Evolutionary conservation across 2,797 vertebrate species (phyloP), one percentile per base, ranked within the genome.

Genomic region (Salmo trutta): DNA sequence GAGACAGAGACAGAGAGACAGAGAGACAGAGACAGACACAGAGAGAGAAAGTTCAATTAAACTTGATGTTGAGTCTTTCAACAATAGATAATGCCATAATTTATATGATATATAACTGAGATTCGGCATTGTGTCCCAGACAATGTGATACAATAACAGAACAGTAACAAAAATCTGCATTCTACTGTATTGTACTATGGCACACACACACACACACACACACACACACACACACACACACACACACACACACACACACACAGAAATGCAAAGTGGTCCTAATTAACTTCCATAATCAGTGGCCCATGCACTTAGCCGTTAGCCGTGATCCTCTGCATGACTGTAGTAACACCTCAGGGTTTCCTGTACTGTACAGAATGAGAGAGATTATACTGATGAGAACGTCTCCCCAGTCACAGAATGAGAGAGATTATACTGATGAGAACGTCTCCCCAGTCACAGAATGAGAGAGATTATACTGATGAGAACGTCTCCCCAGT

Each of bases 231-330:
- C 36, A 41, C 36, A 41, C 6, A 8, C 36, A 41, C 36, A 41
- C 6, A 41, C 36, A 41, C 7, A 8, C 33, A 36, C 1, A 41
- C 36, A 41, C 6, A 8, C 7, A 41, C 31, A 33, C 31, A 33
- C 5, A 5, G 33, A 33, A 33, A 53, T 66, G 66, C 81, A 81
- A 77, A 70, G 87, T 71, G 59, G 21, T 21, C 79, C 83, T 87
- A 88, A 91, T 92, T 90, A 93, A 86, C 87, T 88, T 81, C 69
- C 68, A 76, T 89, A 90, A 91, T 91, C 87, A 85, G 80, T 83
- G 86, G 84, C 76, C 77, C 81, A 70, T 74, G 86, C 85, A 89
- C 89, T 89, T 84, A 79, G 82, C 19, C 79, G 73, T 82, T 87
- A n/a, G 56, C 8, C 85, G 86, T 86, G 83, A 82, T 83, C 74